Evolutionary conservation across 2,113 vertebrate genomes (phyloP).

Genomic region (Vireo altiloquus): DNA sequence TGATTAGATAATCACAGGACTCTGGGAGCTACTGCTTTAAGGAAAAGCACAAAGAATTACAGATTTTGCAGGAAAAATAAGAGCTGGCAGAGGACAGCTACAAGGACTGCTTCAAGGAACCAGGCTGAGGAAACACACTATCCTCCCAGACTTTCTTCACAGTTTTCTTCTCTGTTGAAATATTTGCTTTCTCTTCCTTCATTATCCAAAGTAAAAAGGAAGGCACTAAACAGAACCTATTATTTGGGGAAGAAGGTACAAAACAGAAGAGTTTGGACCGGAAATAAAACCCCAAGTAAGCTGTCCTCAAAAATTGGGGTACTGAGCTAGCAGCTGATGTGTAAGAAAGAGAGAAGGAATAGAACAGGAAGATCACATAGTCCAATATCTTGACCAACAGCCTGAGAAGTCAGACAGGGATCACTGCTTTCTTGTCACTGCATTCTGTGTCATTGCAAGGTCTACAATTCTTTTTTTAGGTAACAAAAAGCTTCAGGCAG

Average conservation of each 20-base stretch:
- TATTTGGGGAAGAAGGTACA: not conserved
- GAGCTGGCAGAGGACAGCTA: not conserved
- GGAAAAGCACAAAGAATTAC: not conserved
- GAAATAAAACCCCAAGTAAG: not conserved
- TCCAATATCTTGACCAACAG: not conserved
- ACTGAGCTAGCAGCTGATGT: not conserved
- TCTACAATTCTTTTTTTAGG: not conserved
- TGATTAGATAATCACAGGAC: not conserved
- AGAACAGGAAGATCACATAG: fast-evolving
- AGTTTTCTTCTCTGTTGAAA: not conserved
- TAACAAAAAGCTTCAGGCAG: not conserved
- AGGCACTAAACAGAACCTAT: not conserved
- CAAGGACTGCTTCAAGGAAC: not conserved
- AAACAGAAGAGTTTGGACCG: not conserved
- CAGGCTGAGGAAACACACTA: not conserved
- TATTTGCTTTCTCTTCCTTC: not conserved
- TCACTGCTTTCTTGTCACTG: fast-evolving
- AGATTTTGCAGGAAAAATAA: not conserved
- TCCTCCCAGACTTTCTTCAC: not conserved
- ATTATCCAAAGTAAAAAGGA: not conserved
- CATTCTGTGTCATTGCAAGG: not conserved
- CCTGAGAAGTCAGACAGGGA: not conserved
- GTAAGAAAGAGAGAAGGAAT: not conserved
- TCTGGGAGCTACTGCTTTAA: fast-evolving
- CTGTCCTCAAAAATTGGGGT: not conserved